Conservation (phyloP, 2,888 invertebrate species). For the Allolobophora icterica region DNA sequence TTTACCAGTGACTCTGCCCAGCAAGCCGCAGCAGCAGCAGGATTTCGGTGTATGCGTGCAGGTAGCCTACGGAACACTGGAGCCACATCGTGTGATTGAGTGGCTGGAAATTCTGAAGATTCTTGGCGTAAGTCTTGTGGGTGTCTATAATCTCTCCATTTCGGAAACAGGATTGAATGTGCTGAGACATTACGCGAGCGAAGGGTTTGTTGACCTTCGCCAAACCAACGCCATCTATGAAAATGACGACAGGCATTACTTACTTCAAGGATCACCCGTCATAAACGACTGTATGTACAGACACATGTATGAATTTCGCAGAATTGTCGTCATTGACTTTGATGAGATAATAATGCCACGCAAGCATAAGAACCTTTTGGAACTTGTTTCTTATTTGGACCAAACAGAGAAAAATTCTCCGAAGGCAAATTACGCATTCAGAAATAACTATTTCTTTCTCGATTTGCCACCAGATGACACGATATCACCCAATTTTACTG, state of each 20-base stretch:
- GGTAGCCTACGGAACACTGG: slow-evolving; percentile 8
- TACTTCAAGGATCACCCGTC: slow-evolving; percentile 28
- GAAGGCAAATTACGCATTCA: slow-evolving; percentile 36
- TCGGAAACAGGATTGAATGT: not conserved
- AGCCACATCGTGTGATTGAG: not conserved
- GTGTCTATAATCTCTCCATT: slow-evolving; percentile 30
- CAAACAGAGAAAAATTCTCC: not conserved
- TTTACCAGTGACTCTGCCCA: not conserved
- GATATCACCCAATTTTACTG: slow-evolving; percentile 19
- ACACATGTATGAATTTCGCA: slow-evolving; percentile 44
- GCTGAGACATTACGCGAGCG: not conserved
- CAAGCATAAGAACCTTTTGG: slow-evolving; percentile 30
- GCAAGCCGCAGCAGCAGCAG: not conserved
- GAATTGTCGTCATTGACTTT: slow-evolving; percentile 42
- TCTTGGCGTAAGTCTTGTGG: slow-evolving; percentile 32
- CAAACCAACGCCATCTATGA: not conserved
- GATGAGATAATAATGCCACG: slow-evolving; percentile 48
- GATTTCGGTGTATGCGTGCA: slow-evolving; percentile 19
- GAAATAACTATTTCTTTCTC: slow-evolving; percentile 43
- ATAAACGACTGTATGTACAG: slow-evolving; percentile 48
- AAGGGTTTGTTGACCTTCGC: slow-evolving; percentile 11
- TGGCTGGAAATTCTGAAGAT: slow-evolving; percentile 32
- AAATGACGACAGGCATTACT: not conserved
- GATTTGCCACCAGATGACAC: slow-evolving; percentile 32
- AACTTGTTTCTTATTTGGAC: slow-evolving; percentile 18